Conservation (phyloP, 2,113 vertebrate species). For the Catagonus wagneri region DNA sequence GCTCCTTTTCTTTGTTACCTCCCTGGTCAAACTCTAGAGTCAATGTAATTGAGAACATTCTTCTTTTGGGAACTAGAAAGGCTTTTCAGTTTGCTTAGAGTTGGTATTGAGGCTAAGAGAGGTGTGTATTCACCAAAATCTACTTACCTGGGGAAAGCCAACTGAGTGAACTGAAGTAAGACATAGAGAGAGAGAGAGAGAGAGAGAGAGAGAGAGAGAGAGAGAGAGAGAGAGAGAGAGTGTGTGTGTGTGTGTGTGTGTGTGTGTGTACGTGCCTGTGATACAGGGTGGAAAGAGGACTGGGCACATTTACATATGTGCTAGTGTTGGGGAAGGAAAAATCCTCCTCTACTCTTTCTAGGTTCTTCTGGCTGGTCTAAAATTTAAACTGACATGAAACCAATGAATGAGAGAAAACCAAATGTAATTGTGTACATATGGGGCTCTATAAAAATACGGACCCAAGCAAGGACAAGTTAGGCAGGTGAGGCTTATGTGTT, state of each 20-base stretch:
- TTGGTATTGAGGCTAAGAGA: neutral
- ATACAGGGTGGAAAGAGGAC: neutral
- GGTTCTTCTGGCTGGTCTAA: neutral
- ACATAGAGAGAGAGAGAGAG: too few relatives aligned
- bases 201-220: too few relatives aligned
- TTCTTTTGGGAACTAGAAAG: neutral
- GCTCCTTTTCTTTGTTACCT: neutral
- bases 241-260: neutral
- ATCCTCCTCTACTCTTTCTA: neutral
- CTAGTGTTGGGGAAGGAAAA: neutral
- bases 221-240: too few relatives aligned
- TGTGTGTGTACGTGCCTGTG: fast-evolving
- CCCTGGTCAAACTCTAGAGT: neutral
- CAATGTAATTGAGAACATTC: neutral
- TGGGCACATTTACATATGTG: fast-evolving
- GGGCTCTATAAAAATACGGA: neutral
- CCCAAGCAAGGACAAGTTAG: neutral
- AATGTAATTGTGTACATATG: neutral
- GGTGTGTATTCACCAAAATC: neutral
- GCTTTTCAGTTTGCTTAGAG: neutral
- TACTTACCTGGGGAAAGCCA: neutral
- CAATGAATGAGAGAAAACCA: neutral
- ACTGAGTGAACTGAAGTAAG: neutral
- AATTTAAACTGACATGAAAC: neutral
- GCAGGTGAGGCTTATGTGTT: neutral